Percentiles rank a stretch among this genome's conserved stretches.
Evolutionary conservation across 92 coral and sea anemone species (phyloP).

Genomic region (Hydrozoanthus gracilis): DNA sequence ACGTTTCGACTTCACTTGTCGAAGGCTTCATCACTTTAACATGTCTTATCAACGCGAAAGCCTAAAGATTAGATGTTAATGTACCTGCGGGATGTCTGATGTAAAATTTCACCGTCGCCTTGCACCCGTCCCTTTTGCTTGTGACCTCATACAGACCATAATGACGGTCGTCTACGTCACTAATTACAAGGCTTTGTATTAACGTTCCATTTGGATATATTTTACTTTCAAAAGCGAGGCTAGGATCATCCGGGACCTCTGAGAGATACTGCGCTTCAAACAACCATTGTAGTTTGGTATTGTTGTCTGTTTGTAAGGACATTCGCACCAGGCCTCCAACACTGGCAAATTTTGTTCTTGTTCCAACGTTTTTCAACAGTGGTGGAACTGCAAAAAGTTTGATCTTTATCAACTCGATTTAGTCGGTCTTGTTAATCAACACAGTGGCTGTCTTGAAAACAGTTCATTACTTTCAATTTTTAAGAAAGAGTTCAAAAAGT

Average conservation of each 20-base stretch:
- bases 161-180: conserved; percentile 75
- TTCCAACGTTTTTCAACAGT: conserved; percentile 65
- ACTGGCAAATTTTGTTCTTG: conserved; percentile 56
- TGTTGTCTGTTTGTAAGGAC: conserved; percentile 66
- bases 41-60: too few species aligned
- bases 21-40: not conserved
- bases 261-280: conserved; percentile 85
- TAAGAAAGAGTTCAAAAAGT: too few species aligned
- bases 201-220: conserved; percentile 47
- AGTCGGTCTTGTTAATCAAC: too few species aligned
- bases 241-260: conserved; percentile 93
- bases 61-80: conserved; percentile 27
- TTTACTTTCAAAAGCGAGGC: conserved; percentile 81
- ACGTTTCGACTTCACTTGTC: not conserved
- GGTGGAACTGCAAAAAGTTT: conserved; percentile 69
- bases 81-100: conserved; percentile 75
- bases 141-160: conserved; percentile 75
- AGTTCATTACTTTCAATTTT: too few species aligned
- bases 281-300: conserved; percentile 72
- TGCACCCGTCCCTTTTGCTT: conserved; percentile 69
- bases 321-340: conserved; percentile 76
- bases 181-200: conserved; percentile 69
- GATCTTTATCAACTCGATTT: too few species aligned
- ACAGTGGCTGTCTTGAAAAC: too few species aligned
- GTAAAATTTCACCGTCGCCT: conserved; percentile 49